Conservation (phyloP, 2,888 invertebrate species). For the Biston stratarius region DNA sequence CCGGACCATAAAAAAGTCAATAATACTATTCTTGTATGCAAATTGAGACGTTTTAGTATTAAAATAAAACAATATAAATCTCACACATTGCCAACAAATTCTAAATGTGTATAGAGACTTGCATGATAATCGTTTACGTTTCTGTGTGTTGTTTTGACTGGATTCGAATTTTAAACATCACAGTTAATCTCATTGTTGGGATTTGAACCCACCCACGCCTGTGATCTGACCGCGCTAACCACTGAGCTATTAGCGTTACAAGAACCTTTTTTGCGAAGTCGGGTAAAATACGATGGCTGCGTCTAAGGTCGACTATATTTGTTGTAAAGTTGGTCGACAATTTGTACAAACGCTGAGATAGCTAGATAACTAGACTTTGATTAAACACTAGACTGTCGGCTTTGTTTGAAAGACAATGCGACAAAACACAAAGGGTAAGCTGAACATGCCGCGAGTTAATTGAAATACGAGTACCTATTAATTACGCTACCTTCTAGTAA, state of each 20-base stretch:
- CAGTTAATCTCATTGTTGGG: neutral
- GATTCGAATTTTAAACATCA: too few relatives aligned
- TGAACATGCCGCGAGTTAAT: neutral
- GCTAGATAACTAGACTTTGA: constrained; percentile 20
- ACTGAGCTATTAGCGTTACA: too few relatives aligned
- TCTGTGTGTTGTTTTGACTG: too few relatives aligned
- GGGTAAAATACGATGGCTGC: neutral
- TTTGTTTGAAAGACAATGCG: constrained; percentile 26
- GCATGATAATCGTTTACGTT: too few relatives aligned
- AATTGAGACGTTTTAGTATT: too few relatives aligned
- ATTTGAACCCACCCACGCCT: too few relatives aligned
- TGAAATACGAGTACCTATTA: neutral
- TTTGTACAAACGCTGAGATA: constrained; percentile 11
- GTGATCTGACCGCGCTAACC: too few relatives aligned
- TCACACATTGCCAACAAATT: too few relatives aligned
- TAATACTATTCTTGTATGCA: too few relatives aligned
- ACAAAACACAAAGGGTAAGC: constrained; percentile 21
- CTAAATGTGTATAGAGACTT: too few relatives aligned
- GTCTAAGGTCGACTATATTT: neutral
- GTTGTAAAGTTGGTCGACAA: neutral
- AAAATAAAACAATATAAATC: too few relatives aligned
- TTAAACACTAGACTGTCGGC: constrained; percentile 27
- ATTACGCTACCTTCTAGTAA: neutral
- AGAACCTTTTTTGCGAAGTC: neutral
- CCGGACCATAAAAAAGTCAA: too few relatives aligned